Percentiles rank a stretch among this genome's conserved stretches.
Conservation (phyloP, 2,113 vertebrate species). For the Chionodraco myersi region DNA sequence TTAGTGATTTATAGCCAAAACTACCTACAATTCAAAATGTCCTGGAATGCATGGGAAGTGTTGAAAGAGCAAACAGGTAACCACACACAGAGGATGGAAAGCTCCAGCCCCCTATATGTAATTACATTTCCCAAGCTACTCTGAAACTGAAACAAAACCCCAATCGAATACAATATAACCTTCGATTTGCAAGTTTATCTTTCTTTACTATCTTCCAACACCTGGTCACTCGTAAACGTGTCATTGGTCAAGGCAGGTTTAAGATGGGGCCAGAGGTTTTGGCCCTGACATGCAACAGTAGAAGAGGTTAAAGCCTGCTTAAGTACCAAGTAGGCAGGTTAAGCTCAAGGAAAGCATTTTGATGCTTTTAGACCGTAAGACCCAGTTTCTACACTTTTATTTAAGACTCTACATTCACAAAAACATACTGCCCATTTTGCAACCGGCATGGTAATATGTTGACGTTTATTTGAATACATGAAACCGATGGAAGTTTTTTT, state of each 20-base stretch:
- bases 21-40: not conserved
- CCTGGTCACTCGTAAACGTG: conserved; percentile 27
- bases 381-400: not conserved
- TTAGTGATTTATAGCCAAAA: conserved; percentile 31
- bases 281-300: conserved; percentile 29
- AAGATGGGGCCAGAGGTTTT: conserved; percentile 10
- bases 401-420: not conserved
- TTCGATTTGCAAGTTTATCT: not conserved
- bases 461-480: too few species aligned
- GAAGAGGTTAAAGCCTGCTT: not conserved
- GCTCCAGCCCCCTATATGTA: not conserved
- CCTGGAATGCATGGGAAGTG: conserved; percentile 2
- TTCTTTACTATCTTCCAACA: conserved; percentile 13
- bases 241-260: conserved; percentile 8
- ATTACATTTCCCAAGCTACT: not conserved
- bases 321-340: not conserved
- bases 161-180: too few species aligned
- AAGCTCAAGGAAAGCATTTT: not conserved
- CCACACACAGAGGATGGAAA: conserved; percentile 19
- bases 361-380: not conserved
- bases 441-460: not conserved
- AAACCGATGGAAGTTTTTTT: too few species aligned
- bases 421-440: too few species aligned
- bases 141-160: not conserved
- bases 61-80: conserved; percentile 23